These are phyloP conservation scores for Tiphia femorata DNA, from an alignment of 2,888 invertebrate species.

Conservation along the genomic window DNA sequence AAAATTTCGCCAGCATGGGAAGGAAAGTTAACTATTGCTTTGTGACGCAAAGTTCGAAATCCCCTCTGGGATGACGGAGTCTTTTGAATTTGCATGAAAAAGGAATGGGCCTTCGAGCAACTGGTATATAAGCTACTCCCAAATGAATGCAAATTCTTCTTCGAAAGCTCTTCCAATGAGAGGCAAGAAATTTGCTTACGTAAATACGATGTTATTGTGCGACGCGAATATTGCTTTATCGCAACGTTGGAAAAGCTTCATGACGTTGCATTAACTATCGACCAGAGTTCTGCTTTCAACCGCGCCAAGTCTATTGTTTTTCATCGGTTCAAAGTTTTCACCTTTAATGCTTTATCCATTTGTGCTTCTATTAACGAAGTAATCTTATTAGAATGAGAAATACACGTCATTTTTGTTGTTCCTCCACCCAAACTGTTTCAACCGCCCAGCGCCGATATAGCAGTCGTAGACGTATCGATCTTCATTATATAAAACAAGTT, in stretches of 20 bases:
- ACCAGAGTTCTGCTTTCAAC: background rate
- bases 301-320: background rate
- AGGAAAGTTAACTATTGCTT: conserved; percentile 42
- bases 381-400: no score
- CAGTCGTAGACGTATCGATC: no score
- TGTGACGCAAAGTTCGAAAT: conserved; percentile 36
- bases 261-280: conserved; percentile 25
- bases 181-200: conserved; percentile 54
- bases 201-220: conserved; percentile 52
- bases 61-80: conserved; percentile 30
- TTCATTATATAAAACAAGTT: no score
- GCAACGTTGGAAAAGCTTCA: conserved; percentile 17
- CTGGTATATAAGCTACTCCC: conserved; percentile 51
- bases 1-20: conserved; percentile 20
- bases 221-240: conserved; percentile 39
- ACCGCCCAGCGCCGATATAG: no score
- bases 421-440: no score
- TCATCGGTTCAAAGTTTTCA: background rate
- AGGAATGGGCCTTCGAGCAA: conserved; percentile 49
- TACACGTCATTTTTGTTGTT: no score
- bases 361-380: no score
- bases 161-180: conserved; percentile 47
- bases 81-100: conserved; percentile 57
- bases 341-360: background rate
- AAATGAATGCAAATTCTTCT: conserved; percentile 60